phyloP scores from a whole-genome alignment of 2,797 vertebrate genomes.

The Gadopsis bispinosus region DNA sequence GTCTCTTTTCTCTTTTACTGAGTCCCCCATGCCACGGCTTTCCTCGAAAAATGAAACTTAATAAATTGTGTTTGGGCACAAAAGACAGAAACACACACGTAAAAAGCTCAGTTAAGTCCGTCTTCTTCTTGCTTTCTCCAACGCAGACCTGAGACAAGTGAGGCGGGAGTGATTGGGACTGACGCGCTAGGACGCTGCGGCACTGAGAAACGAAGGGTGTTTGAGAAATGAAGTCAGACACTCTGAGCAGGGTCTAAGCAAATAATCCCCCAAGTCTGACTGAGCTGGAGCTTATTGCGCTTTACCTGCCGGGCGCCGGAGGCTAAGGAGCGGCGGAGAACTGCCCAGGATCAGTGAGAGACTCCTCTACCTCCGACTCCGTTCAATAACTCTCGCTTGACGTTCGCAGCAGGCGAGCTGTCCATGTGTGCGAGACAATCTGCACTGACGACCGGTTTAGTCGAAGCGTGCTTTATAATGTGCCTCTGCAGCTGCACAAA shows the following conservation, averaged over 20 bases:
- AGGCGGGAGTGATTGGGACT: conserved; percentile 52
- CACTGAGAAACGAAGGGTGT: conserved; percentile 50
- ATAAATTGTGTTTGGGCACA: conserved; percentile 48
- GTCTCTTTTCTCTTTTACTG: conserved; percentile 6
- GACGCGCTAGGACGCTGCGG: conserved; percentile 38
- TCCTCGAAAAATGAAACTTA: conserved; percentile 47
- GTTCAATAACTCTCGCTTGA: conserved; percentile 68
- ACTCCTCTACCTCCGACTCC: conserved; percentile 46
- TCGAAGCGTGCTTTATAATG: conserved; percentile 33
- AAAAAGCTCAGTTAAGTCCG: conserved; percentile 25
- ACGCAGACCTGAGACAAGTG: conserved; percentile 35
- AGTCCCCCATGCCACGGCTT: conserved; percentile 14
- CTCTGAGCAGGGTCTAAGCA: conserved; percentile 66
- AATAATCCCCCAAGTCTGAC: conserved; percentile 72
- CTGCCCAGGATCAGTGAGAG: conserved; percentile 57
- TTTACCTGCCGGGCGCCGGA: conserved; percentile 65
- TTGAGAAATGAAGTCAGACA: conserved; percentile 74
- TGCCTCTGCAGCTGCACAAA: conserved; percentile 58
- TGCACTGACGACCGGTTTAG: conserved; percentile 48
- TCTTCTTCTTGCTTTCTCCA: conserved; percentile 12
- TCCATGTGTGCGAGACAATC: conserved; percentile 56
- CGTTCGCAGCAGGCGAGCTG: conserved; percentile 62
- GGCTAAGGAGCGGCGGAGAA: conserved; percentile 47
- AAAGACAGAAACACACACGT: conserved; percentile 10
- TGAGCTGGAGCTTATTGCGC: conserved; percentile 68